Base-by-base conservation (phyloP, 2,797 vertebrate genomes). In the Mustela erminea region DNA sequence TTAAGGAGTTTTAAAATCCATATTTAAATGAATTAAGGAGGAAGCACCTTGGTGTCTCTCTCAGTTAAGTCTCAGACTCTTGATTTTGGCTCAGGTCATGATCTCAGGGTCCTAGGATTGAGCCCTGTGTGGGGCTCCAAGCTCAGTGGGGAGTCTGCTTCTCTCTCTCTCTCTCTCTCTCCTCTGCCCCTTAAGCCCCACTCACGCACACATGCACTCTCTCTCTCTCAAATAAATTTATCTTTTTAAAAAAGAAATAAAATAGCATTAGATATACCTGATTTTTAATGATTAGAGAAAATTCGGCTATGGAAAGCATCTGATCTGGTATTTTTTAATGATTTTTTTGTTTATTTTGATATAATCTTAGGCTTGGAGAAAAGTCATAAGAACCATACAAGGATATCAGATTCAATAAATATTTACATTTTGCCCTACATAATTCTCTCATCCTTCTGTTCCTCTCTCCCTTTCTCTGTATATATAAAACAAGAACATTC, bases 341-440 rank as follows among this genome's bases (percentile, higher is more conserved):
- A 17, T 27, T 64, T 49, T 49, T 88, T 41, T 3, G 29, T 29
- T 78, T 54, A 74, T 87, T 92, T 95, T 81, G 12, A 87, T 46
- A 72, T 92, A 56, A 74, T 29, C 29, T 64, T 75, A 83, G 15
- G 49, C 38, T 74, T 75, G 29, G 18, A 62, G 74, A 91, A 92
- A 86, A 23, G 14, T 41, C 0, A 8, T 41, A 81, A 92, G n/a
- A 83, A 58, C n/a, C 66, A 15, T n/a, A 54, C 35, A 43, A 62
- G 13, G 72, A 92, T 72, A 88, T 87, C 46, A 83, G 9, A 89
- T 78, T 78, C 21, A 83, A 58, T 88, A n/a, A 83, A 68, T 77
- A 23, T 43, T 83, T 77, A 68, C 27, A 93, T 78, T 89, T 84
- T 84, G 15, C 21, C 5, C 46, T 88, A 32, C 25, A 35, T n/a